Percentiles rank a stretch among this genome's conserved stretches.
Evolutionary conservation across 2,797 vertebrate genomes (phyloP).

Genomic region (Spinibarbus caldwelli): DNA sequence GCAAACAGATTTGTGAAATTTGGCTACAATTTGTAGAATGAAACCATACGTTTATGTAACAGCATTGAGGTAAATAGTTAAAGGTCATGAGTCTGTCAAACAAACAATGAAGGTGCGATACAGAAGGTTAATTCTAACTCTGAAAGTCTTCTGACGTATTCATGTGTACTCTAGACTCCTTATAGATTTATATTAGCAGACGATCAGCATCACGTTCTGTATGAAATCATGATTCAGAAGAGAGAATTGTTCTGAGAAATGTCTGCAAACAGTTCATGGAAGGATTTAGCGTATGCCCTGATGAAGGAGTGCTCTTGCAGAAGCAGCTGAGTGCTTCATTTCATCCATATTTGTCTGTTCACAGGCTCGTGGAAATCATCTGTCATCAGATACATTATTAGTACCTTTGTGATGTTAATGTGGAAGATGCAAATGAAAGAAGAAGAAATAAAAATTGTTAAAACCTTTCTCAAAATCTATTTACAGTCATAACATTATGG

Average conservation of each 20-base stretch:
- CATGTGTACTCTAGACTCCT: no score
- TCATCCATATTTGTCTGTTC: not conserved
- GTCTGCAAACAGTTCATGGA: no score
- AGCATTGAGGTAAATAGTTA: constrained; percentile 7
- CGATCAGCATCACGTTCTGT: no score
- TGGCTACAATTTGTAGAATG: not conserved
- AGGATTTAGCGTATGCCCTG: no score
- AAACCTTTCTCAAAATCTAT: not conserved
- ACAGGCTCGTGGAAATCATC: not conserved
- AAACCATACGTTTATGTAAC: constrained; percentile 73
- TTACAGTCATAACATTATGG: not conserved
- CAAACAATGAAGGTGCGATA: not conserved
- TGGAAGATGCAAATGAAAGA: not conserved
- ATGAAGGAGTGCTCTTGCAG: no score
- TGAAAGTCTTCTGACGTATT: no score
- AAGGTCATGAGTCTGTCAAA: not conserved
- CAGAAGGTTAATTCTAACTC: not conserved
- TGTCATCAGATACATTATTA: not conserved
- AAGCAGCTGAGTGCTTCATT: not conserved
- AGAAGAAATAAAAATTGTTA: not conserved
- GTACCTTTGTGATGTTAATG: not conserved
- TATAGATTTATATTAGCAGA: not conserved
- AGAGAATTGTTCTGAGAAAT: no score
- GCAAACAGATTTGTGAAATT: constrained; percentile 73
- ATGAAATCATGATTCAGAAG: no score